Percentiles rank a stretch among this genome's conserved stretches.
These are phyloP conservation scores for Argyresthia albistria DNA, from an alignment of 2,888 invertebrate genomes.

Conservation along the genomic window DNA sequence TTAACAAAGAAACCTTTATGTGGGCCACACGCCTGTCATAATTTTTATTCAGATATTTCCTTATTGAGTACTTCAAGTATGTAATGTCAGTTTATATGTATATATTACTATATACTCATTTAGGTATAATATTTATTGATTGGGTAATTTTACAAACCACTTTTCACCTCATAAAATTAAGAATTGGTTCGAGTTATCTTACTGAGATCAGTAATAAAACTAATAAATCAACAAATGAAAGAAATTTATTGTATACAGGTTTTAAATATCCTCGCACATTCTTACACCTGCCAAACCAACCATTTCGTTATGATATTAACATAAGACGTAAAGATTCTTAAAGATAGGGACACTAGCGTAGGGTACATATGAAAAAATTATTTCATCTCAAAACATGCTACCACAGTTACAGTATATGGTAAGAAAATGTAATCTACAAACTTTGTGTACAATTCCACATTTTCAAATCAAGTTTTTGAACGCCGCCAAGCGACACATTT, in stretches of 20 bases:
- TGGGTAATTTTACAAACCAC: not conserved
- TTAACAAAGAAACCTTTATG: not conserved
- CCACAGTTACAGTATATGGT: slow-evolving; percentile 46
- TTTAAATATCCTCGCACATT: slow-evolving; percentile 68
- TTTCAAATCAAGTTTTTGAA: slow-evolving; percentile 55
- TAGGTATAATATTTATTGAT: not conserved
- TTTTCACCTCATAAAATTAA: not conserved
- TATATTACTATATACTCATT: not conserved
- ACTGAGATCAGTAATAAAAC: slow-evolving; percentile 45
- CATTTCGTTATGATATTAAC: slow-evolving; percentile 61
- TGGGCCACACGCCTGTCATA: not conserved
- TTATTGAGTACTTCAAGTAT: not conserved
- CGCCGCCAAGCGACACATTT: slow-evolving; percentile 58
- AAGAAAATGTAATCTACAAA: slow-evolving; percentile 19
- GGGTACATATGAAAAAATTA: slow-evolving; percentile 37
- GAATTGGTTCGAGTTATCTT: not conserved
- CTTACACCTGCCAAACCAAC: slow-evolving; percentile 65
- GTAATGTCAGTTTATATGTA: too few species aligned
- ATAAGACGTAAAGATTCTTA: slow-evolving; percentile 66
- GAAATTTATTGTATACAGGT: slow-evolving; percentile 74
- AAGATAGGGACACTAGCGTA: slow-evolving; percentile 36
- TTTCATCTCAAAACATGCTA: slow-evolving; percentile 46
- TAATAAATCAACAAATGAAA: slow-evolving; percentile 67
- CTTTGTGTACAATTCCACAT: slow-evolving; percentile 59
- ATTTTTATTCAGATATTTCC: not conserved